Percentiles rank a stretch among this genome's conserved stretches.
Conservation (phyloP, 1,140 invertebrate species). For the Hypsibius dujardini region DNA sequence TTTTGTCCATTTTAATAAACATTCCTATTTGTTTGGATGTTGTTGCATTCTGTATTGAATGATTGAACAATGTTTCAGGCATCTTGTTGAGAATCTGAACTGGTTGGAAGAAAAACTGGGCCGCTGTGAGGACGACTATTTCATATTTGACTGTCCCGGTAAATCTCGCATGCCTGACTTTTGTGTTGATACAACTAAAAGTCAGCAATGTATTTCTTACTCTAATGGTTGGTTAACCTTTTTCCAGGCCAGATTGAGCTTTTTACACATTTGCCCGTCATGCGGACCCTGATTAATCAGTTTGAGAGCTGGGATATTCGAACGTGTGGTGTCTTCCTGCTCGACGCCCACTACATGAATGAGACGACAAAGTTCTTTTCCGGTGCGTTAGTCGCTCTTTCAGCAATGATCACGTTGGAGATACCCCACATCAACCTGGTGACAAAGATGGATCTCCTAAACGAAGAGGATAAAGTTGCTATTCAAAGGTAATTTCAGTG, state of each 20-base stretch:
- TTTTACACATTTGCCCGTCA: conserved; percentile 82
- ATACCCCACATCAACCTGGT: conserved; percentile 81
- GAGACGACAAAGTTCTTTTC: conserved; percentile 89
- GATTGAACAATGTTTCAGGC: too few species aligned
- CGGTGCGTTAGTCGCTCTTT: conserved; percentile 75
- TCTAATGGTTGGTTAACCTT: conserved; percentile 3
- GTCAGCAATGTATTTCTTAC: too few species aligned
- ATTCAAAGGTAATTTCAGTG: conserved; percentile 47
- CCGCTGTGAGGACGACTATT: conserved; percentile 62
- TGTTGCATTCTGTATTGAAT: too few species aligned
- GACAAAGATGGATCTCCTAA: conserved; percentile 84
- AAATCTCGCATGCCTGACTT: conserved; percentile 17
- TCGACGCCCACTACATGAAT: conserved; percentile 92
- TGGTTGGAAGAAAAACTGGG: conserved; percentile 73
- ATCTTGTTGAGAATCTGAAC: conserved; percentile 67
- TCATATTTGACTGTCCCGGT: conserved; percentile 93
- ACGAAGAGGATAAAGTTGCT: conserved; percentile 55
- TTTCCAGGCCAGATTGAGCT: conserved; percentile 74
- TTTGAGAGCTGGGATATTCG: conserved; percentile 65
- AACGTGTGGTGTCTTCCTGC: conserved; percentile 72
- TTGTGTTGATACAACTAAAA: too few species aligned
- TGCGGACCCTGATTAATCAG: conserved; percentile 58
- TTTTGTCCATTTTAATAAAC: too few species aligned
- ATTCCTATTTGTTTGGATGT: too few species aligned
- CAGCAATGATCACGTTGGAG: conserved; percentile 89